Percentiles rank a stretch among this genome's conserved stretches.
These are phyloP conservation scores for Pachyramphus minor DNA, from an alignment of 2,113 vertebrate genomes.

Conservation along the genomic window DNA sequence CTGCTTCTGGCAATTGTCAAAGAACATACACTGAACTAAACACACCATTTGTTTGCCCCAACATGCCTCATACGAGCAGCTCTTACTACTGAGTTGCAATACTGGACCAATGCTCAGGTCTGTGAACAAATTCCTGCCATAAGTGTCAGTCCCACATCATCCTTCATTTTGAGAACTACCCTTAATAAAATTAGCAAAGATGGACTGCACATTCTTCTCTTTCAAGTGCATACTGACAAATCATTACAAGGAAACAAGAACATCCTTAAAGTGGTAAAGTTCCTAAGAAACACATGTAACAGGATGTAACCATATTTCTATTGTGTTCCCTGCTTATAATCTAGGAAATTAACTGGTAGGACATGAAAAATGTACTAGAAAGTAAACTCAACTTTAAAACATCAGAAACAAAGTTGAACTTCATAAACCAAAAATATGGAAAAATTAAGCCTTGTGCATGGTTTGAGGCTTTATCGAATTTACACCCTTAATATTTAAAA, in stretches of 20 bases:
- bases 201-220: background rate
- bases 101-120: background rate
- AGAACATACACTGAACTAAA: background rate
- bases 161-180: background rate
- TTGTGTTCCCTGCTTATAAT: background rate
- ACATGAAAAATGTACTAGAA: background rate
- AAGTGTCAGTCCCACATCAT: background rate
- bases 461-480: constrained; percentile 51
- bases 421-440: constrained; percentile 24
- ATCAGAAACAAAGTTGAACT: background rate
- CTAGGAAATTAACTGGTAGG: background rate
- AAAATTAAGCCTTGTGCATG: constrained; percentile 30
- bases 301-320: background rate
- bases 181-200: background rate
- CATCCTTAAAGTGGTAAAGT: background rate
- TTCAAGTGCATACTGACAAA: background rate
- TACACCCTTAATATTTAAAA: constrained; percentile 59
- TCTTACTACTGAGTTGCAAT: background rate
- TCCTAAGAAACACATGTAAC: background rate
- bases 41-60: background rate
- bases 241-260: background rate
- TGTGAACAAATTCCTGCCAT: background rate
- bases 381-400: background rate
- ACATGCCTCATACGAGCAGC: background rate
- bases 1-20: constrained; percentile 3